Evolutionary conservation across 2,113 vertebrate genomes (phyloP).

Genomic region (Uria aalge): DNA sequence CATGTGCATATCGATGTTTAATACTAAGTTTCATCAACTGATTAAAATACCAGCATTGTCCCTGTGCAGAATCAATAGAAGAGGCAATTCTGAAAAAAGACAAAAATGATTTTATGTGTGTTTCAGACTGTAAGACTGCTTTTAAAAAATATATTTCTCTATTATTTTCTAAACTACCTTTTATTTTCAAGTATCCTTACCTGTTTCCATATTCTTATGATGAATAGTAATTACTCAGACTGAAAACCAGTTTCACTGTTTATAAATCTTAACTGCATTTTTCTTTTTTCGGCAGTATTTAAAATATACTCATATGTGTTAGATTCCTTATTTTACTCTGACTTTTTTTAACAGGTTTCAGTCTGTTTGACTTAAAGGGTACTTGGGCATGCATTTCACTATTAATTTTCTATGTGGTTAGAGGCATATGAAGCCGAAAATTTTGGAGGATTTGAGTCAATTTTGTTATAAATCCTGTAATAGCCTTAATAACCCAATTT

Average conservation of each 20-base stretch:
- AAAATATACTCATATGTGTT: background rate
- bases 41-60: slow-evolving; percentile 69
- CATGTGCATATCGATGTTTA: slow-evolving; percentile 82
- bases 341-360: background rate
- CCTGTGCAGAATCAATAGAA: slow-evolving; percentile 59
- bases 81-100: slow-evolving; percentile 58
- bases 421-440: background rate
- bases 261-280: background rate
- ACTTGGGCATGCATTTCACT: background rate
- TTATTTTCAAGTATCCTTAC: background rate
- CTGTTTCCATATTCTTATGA: background rate
- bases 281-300: background rate
- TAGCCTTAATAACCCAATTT: background rate
- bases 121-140: background rate
- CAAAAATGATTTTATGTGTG: background rate
- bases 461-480: background rate
- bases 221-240: background rate
- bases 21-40: slow-evolving; percentile 79
- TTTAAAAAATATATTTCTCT: background rate
- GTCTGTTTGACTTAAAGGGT: background rate
- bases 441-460: background rate
- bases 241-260: background rate
- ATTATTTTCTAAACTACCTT: background rate
- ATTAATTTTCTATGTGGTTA: background rate
- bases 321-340: background rate